Evolutionary conservation across 2,113 vertebrate genomes (phyloP).

Genomic region (Cyanoramphus novaezelandiae): DNA sequence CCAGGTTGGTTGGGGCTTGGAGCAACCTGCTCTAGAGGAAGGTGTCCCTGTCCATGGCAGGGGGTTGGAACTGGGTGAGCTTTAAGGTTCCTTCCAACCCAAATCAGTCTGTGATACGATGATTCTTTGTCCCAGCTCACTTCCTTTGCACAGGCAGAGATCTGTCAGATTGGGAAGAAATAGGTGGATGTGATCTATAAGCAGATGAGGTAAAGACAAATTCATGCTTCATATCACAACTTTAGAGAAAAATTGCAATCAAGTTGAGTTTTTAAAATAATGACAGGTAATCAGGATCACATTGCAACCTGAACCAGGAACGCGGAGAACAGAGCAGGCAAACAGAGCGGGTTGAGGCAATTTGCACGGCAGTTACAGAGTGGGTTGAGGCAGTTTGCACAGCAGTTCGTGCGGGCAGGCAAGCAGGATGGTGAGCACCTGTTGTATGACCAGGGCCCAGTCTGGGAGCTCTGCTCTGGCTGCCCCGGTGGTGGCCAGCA

Average conservation of each 20-base stretch:
- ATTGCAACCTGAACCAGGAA: background rate
- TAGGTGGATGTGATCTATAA: fast-evolving
- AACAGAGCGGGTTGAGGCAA: too few species aligned
- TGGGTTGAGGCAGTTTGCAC: too few species aligned
- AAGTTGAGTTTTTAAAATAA: background rate
- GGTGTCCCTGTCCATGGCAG: background rate
- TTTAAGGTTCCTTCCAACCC: background rate
- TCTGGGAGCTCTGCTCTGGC: too few species aligned
- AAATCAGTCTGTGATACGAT: background rate
- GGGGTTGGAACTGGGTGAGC: background rate
- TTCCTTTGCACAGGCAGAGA: background rate
- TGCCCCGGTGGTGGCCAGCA: too few species aligned
- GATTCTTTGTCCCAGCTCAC: background rate
- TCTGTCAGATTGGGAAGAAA: background rate
- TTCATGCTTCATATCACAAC: background rate
- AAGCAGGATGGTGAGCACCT: too few species aligned
- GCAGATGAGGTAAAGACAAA: fast-evolving
- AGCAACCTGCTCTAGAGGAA: background rate
- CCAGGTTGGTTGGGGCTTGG: background rate
- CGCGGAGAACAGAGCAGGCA: too few species aligned
- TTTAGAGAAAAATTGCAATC: background rate
- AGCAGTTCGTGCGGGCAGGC: too few species aligned
- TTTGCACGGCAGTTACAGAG: too few species aligned
- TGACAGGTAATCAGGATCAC: background rate
- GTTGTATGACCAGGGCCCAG: too few species aligned